Conservation (phyloP, 1,140 invertebrate species). For the Magallana angulata region DNA sequence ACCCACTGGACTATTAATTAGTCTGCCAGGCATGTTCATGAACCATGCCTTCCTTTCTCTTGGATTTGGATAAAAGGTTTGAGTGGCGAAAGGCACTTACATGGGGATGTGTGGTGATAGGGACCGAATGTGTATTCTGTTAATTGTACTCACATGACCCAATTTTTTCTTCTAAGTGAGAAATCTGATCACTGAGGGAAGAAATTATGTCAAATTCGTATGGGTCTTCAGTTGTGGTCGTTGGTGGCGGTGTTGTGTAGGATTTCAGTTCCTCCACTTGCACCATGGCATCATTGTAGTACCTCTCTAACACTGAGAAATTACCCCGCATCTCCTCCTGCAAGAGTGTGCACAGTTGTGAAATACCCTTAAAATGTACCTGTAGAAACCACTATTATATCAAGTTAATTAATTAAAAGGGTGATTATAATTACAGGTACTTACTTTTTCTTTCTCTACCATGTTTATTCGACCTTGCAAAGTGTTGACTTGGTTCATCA, state of each 20-base stretch:
- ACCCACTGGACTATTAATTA: neutral
- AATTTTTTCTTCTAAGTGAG: slow-evolving; percentile 38
- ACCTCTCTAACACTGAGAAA: slow-evolving; percentile 33
- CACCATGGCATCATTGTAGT: slow-evolving; percentile 32
- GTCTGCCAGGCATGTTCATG: neutral
- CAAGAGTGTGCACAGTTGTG: neutral
- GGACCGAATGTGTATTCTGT: neutral
- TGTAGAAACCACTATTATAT: too few species aligned
- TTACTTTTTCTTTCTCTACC: slow-evolving; percentile 56
- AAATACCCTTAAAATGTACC: too few species aligned
- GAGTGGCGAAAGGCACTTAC: neutral
- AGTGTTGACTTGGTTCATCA: slow-evolving; percentile 55
- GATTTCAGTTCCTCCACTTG: slow-evolving; percentile 45
- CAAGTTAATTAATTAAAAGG: too few species aligned
- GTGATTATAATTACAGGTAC: neutral
- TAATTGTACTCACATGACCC: slow-evolving; percentile 34
- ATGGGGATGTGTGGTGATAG: neutral
- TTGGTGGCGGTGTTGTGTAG: neutral
- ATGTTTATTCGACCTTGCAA: slow-evolving; percentile 45
- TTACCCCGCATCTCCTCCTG: slow-evolving; percentile 43
- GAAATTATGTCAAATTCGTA: slow-evolving; percentile 17
- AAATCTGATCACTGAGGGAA: slow-evolving; percentile 47
- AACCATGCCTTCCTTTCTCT: neutral
- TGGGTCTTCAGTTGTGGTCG: slow-evolving; percentile 20
- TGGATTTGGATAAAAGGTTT: neutral